phyloP scores from a whole-genome alignment of 2,113 vertebrate genomes.

The Eidolon helvum region DNA sequence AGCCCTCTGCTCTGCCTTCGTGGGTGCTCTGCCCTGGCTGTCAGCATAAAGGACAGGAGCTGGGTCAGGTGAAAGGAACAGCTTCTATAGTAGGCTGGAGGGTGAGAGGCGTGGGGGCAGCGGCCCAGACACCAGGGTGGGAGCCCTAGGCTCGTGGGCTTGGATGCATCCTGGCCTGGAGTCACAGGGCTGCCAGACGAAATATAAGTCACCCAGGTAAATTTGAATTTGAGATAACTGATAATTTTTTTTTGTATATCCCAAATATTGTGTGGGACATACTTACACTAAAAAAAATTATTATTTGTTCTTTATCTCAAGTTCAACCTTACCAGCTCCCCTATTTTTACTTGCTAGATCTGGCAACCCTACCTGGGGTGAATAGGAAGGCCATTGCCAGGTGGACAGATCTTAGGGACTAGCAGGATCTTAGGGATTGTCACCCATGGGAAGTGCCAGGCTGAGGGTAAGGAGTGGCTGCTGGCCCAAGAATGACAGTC shows the following conservation, averaged over 20 bases:
- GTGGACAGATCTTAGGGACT: not conserved
- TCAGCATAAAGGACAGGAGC: not conserved
- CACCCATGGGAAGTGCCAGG: accelerated
- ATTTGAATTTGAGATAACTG: not conserved
- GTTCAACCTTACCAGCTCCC: not conserved
- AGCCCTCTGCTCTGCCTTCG: not conserved
- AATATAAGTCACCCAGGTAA: not conserved
- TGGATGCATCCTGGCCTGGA: not conserved
- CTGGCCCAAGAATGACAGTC: not conserved
- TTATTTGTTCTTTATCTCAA: not conserved
- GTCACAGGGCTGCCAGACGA: not conserved
- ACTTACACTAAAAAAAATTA: not conserved
- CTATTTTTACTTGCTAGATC: not conserved
- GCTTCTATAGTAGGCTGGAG: not conserved
- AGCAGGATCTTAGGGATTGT: not conserved
- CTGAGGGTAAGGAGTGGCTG: not conserved
- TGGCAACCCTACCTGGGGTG: too few relatives aligned
- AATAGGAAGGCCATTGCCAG: not conserved
- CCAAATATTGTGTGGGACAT: not conserved
- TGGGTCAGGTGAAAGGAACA: not conserved
- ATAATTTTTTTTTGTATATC: not conserved
- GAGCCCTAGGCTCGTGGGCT: not conserved
- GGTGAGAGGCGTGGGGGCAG: not conserved
- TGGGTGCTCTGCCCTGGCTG: not conserved
- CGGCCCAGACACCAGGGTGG: not conserved